A percentile compares a stretch with the other conserved stretches of the same genome.
phyloP scores from a whole-genome alignment of 2,888 invertebrate species.

The Andrena haemorrhoa region DNA sequence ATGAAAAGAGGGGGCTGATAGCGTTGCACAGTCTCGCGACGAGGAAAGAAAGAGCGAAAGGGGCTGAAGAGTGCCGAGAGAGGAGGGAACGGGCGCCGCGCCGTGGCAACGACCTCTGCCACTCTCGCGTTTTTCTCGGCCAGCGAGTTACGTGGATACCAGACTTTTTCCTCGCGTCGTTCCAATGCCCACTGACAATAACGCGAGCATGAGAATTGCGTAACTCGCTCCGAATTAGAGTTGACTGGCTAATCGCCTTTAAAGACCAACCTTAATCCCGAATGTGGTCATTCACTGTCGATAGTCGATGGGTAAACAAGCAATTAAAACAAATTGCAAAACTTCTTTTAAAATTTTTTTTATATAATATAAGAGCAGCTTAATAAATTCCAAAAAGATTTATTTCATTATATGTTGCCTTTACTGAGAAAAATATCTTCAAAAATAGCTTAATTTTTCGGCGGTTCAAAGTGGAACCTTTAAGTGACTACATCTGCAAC shows the following conservation, averaged over 20 bases:
- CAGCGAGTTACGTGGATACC: conserved; percentile 43
- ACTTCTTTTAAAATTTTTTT: too few relatives aligned
- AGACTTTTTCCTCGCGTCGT: conserved; percentile 39
- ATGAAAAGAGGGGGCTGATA: neutral
- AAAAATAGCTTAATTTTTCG: too few relatives aligned
- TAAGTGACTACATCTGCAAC: too few relatives aligned
- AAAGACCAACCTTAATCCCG: neutral
- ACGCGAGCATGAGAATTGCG: conserved; percentile 50
- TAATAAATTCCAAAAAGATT: too few relatives aligned
- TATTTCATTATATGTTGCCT: too few relatives aligned
- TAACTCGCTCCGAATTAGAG: conserved; percentile 12
- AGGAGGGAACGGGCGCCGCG: conserved; percentile 27
- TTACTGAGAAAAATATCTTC: too few relatives aligned
- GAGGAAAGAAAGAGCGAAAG: conserved; percentile 33
- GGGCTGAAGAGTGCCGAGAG: conserved; percentile 33
- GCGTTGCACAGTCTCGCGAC: conserved; percentile 10
- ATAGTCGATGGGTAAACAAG: too few relatives aligned
- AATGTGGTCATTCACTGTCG: neutral
- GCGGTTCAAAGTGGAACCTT: too few relatives aligned
- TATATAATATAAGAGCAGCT: too few relatives aligned
- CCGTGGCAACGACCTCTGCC: conserved; percentile 58
- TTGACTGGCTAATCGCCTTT: neutral
- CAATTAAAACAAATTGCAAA: too few relatives aligned
- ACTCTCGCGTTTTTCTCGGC: conserved; percentile 56
- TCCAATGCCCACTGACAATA: conserved; percentile 44